Evolutionary conservation across 2,888 invertebrate genomes (phyloP), one percentile per base, ranked within the genome.

Genomic region (Oxyteleia sp.): DNA sequence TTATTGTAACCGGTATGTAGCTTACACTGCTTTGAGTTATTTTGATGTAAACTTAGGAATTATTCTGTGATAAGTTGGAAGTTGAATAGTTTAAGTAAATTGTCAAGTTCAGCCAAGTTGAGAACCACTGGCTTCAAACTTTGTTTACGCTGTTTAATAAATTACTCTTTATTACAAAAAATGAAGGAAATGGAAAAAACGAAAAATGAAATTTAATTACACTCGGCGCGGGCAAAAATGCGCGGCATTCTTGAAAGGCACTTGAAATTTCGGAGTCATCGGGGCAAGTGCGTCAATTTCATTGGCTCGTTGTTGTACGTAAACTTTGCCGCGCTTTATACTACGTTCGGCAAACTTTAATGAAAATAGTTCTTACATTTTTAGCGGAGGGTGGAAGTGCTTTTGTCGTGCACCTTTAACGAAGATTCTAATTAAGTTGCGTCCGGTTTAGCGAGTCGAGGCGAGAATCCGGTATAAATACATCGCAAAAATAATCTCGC

Each of bases 301-400:
- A 75, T 75, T 64, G 69, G 69, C 68, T 69, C 75, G 55, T 55
- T 72, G 72, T 59, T 51, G 64, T 66, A 71, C 51, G 80, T 72
- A 80, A 75, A 76, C 64, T 82, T 82, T 76, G 66, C 20, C 66
- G 61, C 32, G 72, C 88, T 89, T 88, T 88, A 85, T 87, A 85
- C 80, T 82, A 82, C 85, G 85, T 84, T 85, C 86, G 86, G 85
- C 82, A 84, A 89, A 91, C 87, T 90, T 90, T 90, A 90, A 91
- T 91, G 90, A 90, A 91, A 91, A 91, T 91, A 91, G 90, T 91
- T 91, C 87, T 88, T 90, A 89, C 89, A 89, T 90, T 90, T 90
- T 90, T 89, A 88, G 88, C 87, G 85, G 87, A 78, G 79, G 84
- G 47, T 69, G 49, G 59, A 83, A 79, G 83, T 79, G 83, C 83